Evolutionary conservation across 2,113 vertebrate species (phyloP).

Genomic region (Hystrix brachyura): DNA sequence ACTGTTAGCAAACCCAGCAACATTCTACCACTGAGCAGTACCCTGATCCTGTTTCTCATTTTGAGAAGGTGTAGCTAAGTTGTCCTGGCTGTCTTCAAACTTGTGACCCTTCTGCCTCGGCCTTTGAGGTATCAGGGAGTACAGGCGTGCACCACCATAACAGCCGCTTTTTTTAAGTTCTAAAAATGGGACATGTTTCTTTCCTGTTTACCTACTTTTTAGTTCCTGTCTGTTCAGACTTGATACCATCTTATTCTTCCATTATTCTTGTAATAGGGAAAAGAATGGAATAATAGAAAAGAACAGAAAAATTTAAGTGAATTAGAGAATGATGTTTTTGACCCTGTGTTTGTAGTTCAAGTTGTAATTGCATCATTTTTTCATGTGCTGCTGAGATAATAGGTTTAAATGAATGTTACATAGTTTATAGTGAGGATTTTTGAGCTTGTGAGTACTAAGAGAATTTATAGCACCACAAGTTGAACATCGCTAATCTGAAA

Average conservation of each 20-base stretch:
- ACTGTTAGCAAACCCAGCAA: background rate
- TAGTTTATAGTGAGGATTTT: slow-evolving; percentile 13
- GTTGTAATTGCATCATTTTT: background rate
- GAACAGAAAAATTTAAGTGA: background rate
- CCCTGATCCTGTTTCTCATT: background rate
- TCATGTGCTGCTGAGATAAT: background rate
- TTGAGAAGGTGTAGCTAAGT: background rate
- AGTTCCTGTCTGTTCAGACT: background rate
- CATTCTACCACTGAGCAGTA: background rate
- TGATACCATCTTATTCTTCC: background rate
- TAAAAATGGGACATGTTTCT: background rate
- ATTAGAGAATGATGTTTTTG: slow-evolving; percentile 1
- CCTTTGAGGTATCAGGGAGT: background rate
- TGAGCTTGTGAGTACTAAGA: slow-evolving; percentile 33
- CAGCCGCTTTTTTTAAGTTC: background rate
- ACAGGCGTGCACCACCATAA: background rate
- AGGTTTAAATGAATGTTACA: background rate
- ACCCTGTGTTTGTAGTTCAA: background rate
- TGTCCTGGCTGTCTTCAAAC: background rate
- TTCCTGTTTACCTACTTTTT: background rate
- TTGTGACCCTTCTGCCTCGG: background rate
- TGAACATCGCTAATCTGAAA: background rate
- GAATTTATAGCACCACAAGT: background rate
- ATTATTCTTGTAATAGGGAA: background rate
- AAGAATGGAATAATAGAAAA: slow-evolving; percentile 1